Evolutionary conservation across 2,888 invertebrate genomes (phyloP).

Genomic region (Eutolmus rufibarbis): DNA sequence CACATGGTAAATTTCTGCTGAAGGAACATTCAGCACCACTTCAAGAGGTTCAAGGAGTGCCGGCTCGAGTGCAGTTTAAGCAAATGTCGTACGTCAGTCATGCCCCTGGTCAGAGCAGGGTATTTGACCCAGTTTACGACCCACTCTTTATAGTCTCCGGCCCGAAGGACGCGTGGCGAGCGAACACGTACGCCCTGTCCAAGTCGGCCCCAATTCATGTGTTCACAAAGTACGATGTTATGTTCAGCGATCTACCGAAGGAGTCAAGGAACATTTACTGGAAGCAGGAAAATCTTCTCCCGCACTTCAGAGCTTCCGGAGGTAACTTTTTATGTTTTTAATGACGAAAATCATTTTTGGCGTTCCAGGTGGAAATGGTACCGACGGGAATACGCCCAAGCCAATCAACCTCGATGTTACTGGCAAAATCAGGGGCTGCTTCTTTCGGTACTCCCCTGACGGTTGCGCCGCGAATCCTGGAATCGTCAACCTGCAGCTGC

Average conservation of each 20-base stretch:
- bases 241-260: conserved; percentile 51
- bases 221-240: conserved; percentile 48
- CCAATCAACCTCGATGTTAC: not conserved
- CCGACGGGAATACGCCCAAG: not conserved
- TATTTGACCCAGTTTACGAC: conserved; percentile 51
- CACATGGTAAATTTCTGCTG: not conserved
- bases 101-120: conserved; percentile 44
- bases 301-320: conserved; percentile 28
- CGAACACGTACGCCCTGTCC: conserved; percentile 45
- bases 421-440: conserved; percentile 1
- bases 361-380: not conserved
- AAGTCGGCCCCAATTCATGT: conserved; percentile 49
- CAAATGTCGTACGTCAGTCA: conserved; percentile 50
- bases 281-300: conserved; percentile 45
- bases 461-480: not conserved
- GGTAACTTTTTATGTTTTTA: not conserved
- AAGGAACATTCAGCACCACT: not conserved
- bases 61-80: not conserved
- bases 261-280: conserved; percentile 45
- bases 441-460: not conserved
- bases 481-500: not conserved
- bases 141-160: conserved; percentile 47
- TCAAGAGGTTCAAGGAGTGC: not conserved
- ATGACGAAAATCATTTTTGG: not conserved
- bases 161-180: conserved; percentile 47